phyloP scores from a whole-genome alignment of 2,888 invertebrate genomes.

The Nephrotoma flavescens region DNA sequence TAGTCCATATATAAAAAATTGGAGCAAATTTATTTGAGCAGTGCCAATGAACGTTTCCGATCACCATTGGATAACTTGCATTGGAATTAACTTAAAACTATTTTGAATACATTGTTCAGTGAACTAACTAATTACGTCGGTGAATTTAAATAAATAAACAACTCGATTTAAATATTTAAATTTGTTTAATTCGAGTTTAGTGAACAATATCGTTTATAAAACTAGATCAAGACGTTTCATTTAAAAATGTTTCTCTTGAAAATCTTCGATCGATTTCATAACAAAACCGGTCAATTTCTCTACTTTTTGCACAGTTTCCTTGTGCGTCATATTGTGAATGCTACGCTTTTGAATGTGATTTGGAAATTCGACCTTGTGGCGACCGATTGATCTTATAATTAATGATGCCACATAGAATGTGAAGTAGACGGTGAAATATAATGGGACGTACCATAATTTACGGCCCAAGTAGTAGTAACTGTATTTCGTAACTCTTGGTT shows the following conservation, averaged over 20 bases:
- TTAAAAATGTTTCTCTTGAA: conserved; percentile 22
- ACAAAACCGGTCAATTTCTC: conserved; percentile 26
- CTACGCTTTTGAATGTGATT: conserved; percentile 27
- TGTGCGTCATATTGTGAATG: conserved; percentile 15
- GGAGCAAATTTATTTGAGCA: background rate
- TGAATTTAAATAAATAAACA: background rate
- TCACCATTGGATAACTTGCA: too few species aligned
- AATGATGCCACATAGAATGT: conserved; percentile 46
- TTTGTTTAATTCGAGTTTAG: background rate
- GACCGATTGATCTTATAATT: conserved; percentile 48
- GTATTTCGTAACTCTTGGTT: conserved; percentile 39
- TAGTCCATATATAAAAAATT: background rate
- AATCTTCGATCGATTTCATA: conserved; percentile 27
- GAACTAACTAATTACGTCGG: background rate
- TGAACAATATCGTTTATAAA: background rate
- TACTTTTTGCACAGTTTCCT: conserved; percentile 21
- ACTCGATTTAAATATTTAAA: background rate
- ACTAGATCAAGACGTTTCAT: background rate
- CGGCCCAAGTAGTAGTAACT: conserved; percentile 55
- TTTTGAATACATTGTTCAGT: background rate
- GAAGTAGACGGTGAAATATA: conserved; percentile 51
- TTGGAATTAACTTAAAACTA: background rate
- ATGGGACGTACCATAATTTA: conserved; percentile 54
- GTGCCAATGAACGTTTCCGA: too few species aligned
- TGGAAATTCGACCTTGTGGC: conserved; percentile 41